These are phyloP conservation scores for Andricus quercusramuli DNA, from an alignment of 2,888 invertebrate genomes.

Conservation along the genomic window DNA sequence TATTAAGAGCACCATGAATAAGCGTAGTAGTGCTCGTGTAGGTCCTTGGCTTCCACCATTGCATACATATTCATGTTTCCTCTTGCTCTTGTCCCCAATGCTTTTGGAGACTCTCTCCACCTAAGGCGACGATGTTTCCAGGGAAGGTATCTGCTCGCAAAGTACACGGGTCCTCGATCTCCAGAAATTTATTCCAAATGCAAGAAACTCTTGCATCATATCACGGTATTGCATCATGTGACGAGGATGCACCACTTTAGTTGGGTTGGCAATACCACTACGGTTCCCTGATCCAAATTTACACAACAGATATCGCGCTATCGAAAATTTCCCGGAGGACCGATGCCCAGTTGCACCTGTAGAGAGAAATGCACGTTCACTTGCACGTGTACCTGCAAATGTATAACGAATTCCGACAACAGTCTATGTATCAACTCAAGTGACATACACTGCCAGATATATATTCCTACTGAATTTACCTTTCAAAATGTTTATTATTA, in stretches of 20 bases:
- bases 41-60: conserved; percentile 59
- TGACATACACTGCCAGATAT: neutral
- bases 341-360: conserved; percentile 24
- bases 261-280: conserved; percentile 13
- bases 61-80: conserved; percentile 69
- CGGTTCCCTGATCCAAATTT: conserved; percentile 29
- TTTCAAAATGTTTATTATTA: neutral
- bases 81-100: conserved; percentile 56
- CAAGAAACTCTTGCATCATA: conserved; percentile 53
- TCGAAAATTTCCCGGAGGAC: conserved; percentile 63
- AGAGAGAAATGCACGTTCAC: conserved; percentile 19
- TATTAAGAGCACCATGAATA: conserved; percentile 75
- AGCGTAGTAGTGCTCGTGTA: conserved; percentile 68
- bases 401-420: conserved; percentile 20
- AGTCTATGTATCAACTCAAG: neutral
- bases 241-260: conserved; percentile 23
- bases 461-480: neutral
- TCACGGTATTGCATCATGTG: conserved; percentile 22
- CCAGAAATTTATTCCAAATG: conserved; percentile 56
- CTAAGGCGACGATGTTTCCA: conserved; percentile 56
- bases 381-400: conserved; percentile 6
- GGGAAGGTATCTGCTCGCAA: conserved; percentile 52
- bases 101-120: conserved; percentile 48
- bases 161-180: conserved; percentile 53
- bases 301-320: conserved; percentile 54